These are phyloP conservation scores for Aphelinus certus DNA, from an alignment of 1,140 invertebrate genomes.

Conservation along the genomic window DNA sequence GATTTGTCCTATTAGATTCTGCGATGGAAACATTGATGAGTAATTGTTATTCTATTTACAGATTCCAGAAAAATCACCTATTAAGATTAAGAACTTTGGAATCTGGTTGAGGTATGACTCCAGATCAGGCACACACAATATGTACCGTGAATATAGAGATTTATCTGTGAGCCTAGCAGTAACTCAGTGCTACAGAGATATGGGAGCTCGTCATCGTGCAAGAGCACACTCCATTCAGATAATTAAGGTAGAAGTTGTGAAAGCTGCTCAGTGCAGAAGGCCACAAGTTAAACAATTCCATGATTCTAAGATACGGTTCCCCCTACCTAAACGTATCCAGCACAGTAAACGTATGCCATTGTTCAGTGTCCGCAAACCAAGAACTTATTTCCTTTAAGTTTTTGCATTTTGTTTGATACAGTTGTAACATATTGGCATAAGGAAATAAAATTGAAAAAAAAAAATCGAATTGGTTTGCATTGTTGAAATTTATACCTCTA, in stretches of 20 bases:
- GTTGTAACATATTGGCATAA: conserved; percentile 35
- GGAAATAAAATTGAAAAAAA: conserved; percentile 44
- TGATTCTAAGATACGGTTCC: conserved; percentile 95
- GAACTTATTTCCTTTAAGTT: conserved; percentile 90
- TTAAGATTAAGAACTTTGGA: conserved; percentile 98
- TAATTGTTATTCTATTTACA: conserved; percentile 54
- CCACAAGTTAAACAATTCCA: conserved; percentile 98
- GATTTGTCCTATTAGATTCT: no score
- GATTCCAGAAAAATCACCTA: conserved; percentile 90
- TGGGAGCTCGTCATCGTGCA: conserved; percentile 98
- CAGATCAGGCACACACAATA: conserved; percentile 98
- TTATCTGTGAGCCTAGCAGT: conserved; percentile 94
- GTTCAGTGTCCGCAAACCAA: conserved; percentile 90
- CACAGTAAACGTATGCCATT: conserved; percentile 81
- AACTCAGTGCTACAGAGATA: conserved; percentile 98
- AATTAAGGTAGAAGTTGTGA: conserved; percentile 94
- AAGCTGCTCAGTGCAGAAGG: conserved; percentile 87
- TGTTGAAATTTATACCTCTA: not conserved
- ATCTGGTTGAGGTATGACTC: conserved; percentile 99
- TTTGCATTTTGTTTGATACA: conserved; percentile 19
- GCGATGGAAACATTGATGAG: not conserved
- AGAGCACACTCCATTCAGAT: conserved; percentile 98
- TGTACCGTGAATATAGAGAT: conserved; percentile 99
- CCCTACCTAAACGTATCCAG: conserved; percentile 92
- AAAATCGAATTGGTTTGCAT: not conserved